Base-by-base conservation (phyloP, 2,797 vertebrate species). In the Aphelocoma californica region DNA sequence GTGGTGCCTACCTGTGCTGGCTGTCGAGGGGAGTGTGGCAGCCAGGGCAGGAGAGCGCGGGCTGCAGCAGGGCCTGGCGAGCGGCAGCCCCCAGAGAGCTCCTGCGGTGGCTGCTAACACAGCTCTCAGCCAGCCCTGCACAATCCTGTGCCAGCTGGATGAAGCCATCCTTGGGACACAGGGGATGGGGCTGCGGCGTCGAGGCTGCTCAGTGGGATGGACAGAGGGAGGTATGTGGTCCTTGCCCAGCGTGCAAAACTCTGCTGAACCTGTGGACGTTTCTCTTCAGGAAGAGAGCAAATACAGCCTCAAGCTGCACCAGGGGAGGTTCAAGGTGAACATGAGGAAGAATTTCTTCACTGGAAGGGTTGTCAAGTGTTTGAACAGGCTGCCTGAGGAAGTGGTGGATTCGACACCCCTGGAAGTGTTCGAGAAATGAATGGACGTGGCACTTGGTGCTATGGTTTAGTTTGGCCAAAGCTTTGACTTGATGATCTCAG, bases 71-170 rank as follows among this genome's bases (percentile, higher is more conserved):
- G 56, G 48, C 36, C 78, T 93, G 81, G 90, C 74, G 62, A 48
- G 79, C 0, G 0, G 79, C 60, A 62, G 38, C 34, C 53, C 58
- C 44, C 1, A 0, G 62, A 79, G 71, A 93, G 18, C 47, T 75
- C 4, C 0, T 0, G 3, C 0, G 1, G 66, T 1, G 6, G 38
- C 28, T 86, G 42, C 51, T 47, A 16, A 15, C 29, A 6, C 0
- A 2, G 24, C 58, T 69, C 47, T 45, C 51, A 51, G 84, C 62
- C 88, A 81, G 1, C 11, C 60, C 86, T 18, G 53, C 1, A 5
- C 54, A 7, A 5, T 26, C 21, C 48, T 0, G 3, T 34, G 87
- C 74, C 79, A 89, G 84, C 32, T 82, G 86, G 70, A 64, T 70
- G 71, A 19, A 79, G 18, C 20, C 21, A 0, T 18, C 31, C 71